phyloP scores from a whole-genome alignment of 2,888 invertebrate species.

The Caenorhabditis panamensis region DNA sequence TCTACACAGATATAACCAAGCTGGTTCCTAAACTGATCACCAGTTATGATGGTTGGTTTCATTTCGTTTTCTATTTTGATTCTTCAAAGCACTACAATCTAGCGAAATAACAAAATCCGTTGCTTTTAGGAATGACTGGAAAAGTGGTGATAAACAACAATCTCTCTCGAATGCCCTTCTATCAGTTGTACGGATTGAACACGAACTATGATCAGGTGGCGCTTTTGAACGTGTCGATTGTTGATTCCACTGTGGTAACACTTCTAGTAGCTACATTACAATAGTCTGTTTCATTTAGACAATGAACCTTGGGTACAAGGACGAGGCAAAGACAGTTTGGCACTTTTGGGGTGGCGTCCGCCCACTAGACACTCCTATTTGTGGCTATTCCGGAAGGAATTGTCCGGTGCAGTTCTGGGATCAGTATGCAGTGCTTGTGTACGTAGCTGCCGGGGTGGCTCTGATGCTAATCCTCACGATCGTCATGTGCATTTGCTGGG shows the following conservation, averaged over 20 bases:
- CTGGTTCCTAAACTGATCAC: slow-evolving; percentile 32
- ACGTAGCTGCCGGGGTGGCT: slow-evolving; percentile 46
- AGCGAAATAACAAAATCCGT: too few relatives aligned
- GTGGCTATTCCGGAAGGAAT: slow-evolving; percentile 59
- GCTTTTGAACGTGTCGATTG: slow-evolving; percentile 56
- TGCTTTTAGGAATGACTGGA: slow-evolving; percentile 64
- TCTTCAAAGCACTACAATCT: too few relatives aligned
- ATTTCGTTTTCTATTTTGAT: too few relatives aligned
- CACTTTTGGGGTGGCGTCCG: slow-evolving; percentile 42
- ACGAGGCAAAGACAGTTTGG: slow-evolving; percentile 31
- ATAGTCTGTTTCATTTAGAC: slow-evolving; percentile 3
- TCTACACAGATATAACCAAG: slow-evolving; percentile 21
- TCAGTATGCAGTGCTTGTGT: slow-evolving; percentile 54
- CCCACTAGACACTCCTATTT: slow-evolving; percentile 61
- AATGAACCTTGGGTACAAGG: slow-evolving; percentile 14
- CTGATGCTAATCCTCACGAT: slow-evolving; percentile 25
- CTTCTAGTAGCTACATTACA: too few relatives aligned
- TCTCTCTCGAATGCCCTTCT: slow-evolving; percentile 57
- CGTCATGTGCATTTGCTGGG: slow-evolving; percentile 3
- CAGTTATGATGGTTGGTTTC: slow-evolving; percentile 29
- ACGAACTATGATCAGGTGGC: slow-evolving; percentile 51
- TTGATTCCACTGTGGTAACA: slow-evolving; percentile 32
- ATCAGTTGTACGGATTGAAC: slow-evolving; percentile 59
- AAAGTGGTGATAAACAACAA: slow-evolving; percentile 58
- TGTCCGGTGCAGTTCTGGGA: slow-evolving; percentile 66